Percentiles rank a stretch among this genome's conserved stretches.
These are phyloP conservation scores for Phrynocephalus versicolor DNA, from an alignment of 2,113 vertebrate genomes.

Conservation along the genomic window DNA sequence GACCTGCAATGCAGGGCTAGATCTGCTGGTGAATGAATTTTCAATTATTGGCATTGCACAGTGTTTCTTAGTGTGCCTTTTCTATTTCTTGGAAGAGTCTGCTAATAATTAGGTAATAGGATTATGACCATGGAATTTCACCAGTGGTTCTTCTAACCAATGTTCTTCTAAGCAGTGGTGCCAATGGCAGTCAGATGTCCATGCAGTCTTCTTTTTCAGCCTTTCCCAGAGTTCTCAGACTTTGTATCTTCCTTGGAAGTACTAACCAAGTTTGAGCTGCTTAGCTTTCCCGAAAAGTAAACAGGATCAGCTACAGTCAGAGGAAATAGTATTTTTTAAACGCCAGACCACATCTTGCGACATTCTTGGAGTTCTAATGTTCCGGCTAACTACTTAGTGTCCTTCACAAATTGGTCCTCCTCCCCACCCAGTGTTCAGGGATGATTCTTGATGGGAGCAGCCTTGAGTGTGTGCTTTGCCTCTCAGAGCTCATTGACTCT, in stretches of 20 bases:
- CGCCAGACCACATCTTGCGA: too few species aligned
- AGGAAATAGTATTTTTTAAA: background rate
- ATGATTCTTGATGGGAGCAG: background rate
- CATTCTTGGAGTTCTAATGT: background rate
- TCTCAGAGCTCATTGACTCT: constrained; percentile 31
- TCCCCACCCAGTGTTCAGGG: background rate
- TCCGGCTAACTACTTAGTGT: background rate
- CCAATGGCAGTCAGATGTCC: too few species aligned
- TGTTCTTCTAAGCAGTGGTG: too few species aligned
- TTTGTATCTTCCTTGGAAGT: too few species aligned
- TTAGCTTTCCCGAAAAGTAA: too few species aligned
- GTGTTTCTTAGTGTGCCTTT: too few species aligned
- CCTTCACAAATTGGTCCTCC: background rate
- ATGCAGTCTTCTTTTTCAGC: too few species aligned
- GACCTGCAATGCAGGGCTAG: constrained; percentile 14
- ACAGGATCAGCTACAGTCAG: too few species aligned
- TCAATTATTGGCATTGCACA: background rate
- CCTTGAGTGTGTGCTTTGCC: background rate
- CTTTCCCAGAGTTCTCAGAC: too few species aligned
- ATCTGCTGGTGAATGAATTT: background rate
- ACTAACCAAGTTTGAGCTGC: too few species aligned
- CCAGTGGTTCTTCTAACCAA: too few species aligned
- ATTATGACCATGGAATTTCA: too few species aligned
- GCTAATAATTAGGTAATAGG: background rate
- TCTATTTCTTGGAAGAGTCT: background rate